Evolutionary conservation across 2,888 invertebrate genomes (phyloP), one percentile per base, ranked within the genome.

Genomic region (Apotomis capreana): DNA sequence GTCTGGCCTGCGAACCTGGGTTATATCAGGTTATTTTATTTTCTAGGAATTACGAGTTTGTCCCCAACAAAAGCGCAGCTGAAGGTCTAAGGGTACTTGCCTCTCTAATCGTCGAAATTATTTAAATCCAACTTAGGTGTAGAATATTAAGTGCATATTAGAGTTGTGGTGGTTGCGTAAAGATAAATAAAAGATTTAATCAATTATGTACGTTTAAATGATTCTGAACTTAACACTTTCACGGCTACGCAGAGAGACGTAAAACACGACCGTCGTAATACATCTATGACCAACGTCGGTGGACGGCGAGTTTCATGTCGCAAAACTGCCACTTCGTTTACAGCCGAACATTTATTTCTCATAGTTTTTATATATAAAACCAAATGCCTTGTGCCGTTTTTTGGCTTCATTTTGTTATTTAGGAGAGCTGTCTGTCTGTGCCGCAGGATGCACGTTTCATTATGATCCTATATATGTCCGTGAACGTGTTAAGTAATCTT

Each of bases 1-100:
- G 63, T 72, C 68, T 72, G 68, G 72, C 68, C 63, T 63, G 58
- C 62, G 49, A 49, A 61, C 58, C 59, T 68, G 44, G 13, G 49
- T 51, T 51, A 59, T 40, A 58, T 51, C 10, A 12, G 54, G 5
- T 15, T 15, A 44, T n/a, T 44, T 55, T 46, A 54, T 63, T 52
- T 63, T n/a, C 37, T 52, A 40, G 63, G 9, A 52, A 52, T 52
- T 37, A 36, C 37, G 63, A 40, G 52, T 54, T 63, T 40, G 63
- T 15, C 40, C 40, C 40, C 40, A 10, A 40, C 63, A 15, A 63
- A 54, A 13, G 40, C 63, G 52, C 40, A 40, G 40, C 52, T 62
- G n/a, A 63, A 52, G 13, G 37, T 52, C 40, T 63, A 64, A 54
- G 40, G 40, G 15, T 12, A 12, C 12, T 2, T 26, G 26, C 26